Evolutionary conservation across 2,113 vertebrate genomes (phyloP), one percentile per base, ranked within the genome.

Genomic region (Burhinus bistriatus): DNA sequence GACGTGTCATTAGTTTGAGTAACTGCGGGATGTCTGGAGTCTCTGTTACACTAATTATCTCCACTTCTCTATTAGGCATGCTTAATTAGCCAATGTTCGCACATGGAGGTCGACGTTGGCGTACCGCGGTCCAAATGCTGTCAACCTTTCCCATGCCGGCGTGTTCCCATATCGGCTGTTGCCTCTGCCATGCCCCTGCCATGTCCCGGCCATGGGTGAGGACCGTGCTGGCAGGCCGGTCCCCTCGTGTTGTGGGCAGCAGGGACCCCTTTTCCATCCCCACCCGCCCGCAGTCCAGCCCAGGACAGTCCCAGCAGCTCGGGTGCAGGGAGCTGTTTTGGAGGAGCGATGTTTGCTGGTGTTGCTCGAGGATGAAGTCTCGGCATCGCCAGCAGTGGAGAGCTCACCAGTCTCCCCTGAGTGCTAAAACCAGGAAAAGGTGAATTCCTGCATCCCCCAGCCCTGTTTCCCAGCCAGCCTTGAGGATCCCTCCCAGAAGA

Each of bases 61-160:
- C 81, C 19, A 22, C 78, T 96, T 55, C 73, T 96, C 68, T 78
- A 84, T 96, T 96, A 96, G 90, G 32, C 71, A 87, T 87, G 95
- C 96, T 94, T 96, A 93, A 97, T 97, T 96, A 96, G 90, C 82
- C 93, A n/a, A 15, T 29, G 30, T 83, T 95, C 78, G 20, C 59
- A 93, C 25, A 12, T 3, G 62, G 93, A 92, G 93, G 77, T 87
- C 12, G 12, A 15, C 40, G 8, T 13, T 42, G 86, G 49, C 72
- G 26, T 15, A 18, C 59, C 4, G 2, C 1, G 1, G 83, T 22
- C 79, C 75, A 9, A 55, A 52, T 0, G 5, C 90, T 59, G 44
- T 2, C 3, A 18, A 77, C 90, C 77, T 81, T 80, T n/a, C 54
- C 69, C 49, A 0, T 15, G 52, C 40, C 0, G 0, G 8, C 29